Evolutionary conservation across 2,113 vertebrate genomes (phyloP).

Genomic region (Thalassarche chlororhynchos): DNA sequence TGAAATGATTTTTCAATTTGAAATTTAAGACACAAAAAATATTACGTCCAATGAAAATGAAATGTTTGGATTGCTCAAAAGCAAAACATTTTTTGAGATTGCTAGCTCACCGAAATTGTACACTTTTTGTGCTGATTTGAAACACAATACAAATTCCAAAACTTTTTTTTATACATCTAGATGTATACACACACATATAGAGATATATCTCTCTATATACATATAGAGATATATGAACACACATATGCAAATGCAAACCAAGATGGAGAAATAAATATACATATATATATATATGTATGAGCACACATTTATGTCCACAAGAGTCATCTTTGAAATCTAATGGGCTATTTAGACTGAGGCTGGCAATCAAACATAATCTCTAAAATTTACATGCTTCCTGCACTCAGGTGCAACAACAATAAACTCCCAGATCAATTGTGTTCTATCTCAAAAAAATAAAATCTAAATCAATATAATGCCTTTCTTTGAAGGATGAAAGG

Average conservation of each 20-base stretch:
- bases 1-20: not conserved
- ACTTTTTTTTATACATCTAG: not conserved
- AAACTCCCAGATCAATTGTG: not conserved
- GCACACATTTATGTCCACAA: not conserved
- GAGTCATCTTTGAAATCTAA: not conserved
- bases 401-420: not conserved
- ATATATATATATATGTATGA: too few relatives aligned
- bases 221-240: fast-evolving
- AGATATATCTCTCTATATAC: not conserved
- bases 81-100: not conserved
- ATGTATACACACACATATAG: not conserved
- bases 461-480: not conserved
- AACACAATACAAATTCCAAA: not conserved
- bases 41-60: not conserved
- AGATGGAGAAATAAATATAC: not conserved
- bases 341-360: not conserved
- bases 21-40: conserved; percentile 13
- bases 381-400: not conserved
- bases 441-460: not conserved
- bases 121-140: not conserved
- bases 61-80: not conserved
- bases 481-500: not conserved
- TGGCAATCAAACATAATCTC: not conserved
- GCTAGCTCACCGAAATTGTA: not conserved
- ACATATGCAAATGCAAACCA: not conserved